Evolutionary conservation across 2,888 invertebrate genomes (phyloP), one percentile per base, ranked within the genome.

Genomic region (Nephrocerus scutellatus): DNA sequence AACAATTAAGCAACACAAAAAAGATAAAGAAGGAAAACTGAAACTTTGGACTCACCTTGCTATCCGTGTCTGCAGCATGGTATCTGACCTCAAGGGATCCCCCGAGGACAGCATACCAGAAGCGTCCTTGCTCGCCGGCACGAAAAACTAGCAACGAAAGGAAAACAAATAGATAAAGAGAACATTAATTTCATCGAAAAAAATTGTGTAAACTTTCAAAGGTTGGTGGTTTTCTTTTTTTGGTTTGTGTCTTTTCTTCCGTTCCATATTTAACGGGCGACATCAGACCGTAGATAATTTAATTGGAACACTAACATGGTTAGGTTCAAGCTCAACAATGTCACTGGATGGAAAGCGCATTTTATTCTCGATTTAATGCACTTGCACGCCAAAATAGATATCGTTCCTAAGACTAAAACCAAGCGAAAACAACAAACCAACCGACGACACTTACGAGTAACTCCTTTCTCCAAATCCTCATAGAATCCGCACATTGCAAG

Each of bases 81-180:
- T 79, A 72, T 50, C 78, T 74, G 28, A 83, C 80, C 63, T 82
- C 81, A 46, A 84, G 66, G 14, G 77, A 76, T 19, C 84, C 84
- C 13, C 80, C 76, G 51, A 84, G 70, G 7, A 84, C 80, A 20
- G 82, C 80, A 65, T 84, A 84, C 84, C 84, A 84, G 65, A 81
- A 83, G 51, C 81, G 79, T 34, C 84, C 84, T 48, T 77, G 76
- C 64, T 84, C 84, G 22, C 84, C 84, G 65, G 84, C 82, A 23
- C 82, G 77, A 67, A 81, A 84, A 57, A 84, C 83, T 84, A 72
- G 14, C 41, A 41, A 36, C 33, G 34, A 26, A 14, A 20, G 15
- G 20, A 18, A 30, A 7, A 25, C 12, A 34, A 37, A 22, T 22
- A n/a, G n/a, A n/a, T n/a, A n/a, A n/a, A n/a, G n/a, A n/a, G n/a